Evolutionary conservation across 1,140 invertebrate species (phyloP).

Genomic region (Rhysida immarginata): DNA sequence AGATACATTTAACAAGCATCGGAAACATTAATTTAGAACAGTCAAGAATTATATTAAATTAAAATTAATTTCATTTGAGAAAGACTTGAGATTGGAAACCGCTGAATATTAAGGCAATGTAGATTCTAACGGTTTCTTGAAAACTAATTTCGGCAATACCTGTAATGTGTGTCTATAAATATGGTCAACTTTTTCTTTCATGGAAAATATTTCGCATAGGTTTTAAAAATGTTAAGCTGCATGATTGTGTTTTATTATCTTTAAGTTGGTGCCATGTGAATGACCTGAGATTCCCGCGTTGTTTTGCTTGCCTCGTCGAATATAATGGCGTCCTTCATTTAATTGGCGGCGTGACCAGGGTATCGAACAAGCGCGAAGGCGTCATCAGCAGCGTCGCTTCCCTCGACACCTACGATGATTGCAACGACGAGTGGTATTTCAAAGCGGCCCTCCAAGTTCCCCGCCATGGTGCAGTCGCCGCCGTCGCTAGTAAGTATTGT

Average conservation of each 20-base stretch:
- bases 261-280: not conserved
- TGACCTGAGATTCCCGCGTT: not conserved
- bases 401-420: not conserved
- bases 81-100: too few species aligned
- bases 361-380: not conserved
- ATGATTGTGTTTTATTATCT: not conserved
- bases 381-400: constrained; percentile 1
- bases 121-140: too few species aligned
- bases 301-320: not conserved
- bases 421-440: not conserved
- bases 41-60: too few species aligned
- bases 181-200: too few species aligned
- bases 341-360: not conserved
- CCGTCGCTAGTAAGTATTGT: not conserved
- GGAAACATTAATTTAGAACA: too few species aligned
- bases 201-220: too few species aligned
- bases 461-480: not conserved
- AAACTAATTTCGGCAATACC: too few species aligned
- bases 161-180: too few species aligned
- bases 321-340: not conserved
- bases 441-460: constrained; percentile 1
- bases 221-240: too few species aligned
- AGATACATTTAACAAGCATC: too few species aligned
- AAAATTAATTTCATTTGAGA: too few species aligned
- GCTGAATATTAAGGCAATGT: too few species aligned